Evolutionary conservation across 2,113 vertebrate species (phyloP), one percentile per base, ranked within the genome.

Genomic region (Cryptotis parvus): DNA sequence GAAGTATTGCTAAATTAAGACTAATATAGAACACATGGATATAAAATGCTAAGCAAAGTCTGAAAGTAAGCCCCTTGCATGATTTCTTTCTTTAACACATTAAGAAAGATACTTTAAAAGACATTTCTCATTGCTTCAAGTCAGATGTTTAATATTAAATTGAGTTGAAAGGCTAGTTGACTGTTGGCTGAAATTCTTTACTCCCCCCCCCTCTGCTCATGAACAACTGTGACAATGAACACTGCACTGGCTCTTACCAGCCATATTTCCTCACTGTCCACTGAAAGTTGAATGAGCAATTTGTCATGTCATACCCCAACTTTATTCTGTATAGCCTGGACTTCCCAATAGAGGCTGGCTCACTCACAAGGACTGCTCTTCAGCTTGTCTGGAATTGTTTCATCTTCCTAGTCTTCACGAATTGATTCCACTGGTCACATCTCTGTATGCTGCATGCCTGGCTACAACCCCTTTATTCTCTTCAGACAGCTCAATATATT

Each of bases 1-100:
- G 37, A 84, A n/a, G 20, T 87, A 29, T 83, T 93, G 24, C 43
- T 83, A 33, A 74, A 63, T 81, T 77, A 83, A 92, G 24, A 26
- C 55, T 61, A 41, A 91, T 52, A 41, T 11, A 68, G 91, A 94
- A 78, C 73, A 77, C 24, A 45, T 29, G 73, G 33, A 4, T 58
- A 0, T 33, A 35, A 41, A 75, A 18, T 3, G 18, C 45, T 49
- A 49, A 76, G 31, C 68, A 43, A n/a, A n/a, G 27, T 29, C 75
- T 65, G 29, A 78, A 61, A 39, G 35, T 65, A 49, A 69, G 5
- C 12, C 16, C 8, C 33, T 14, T 1, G 6, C 39, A 2, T 27
- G 37, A 77, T 91, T 61, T 85, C 81, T 70, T 81, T 95, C 41
- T 76, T 74, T 3, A 81, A 27, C 5, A 52, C 63, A 26, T 15